phyloP scores from a whole-genome alignment of 2,888 invertebrate genomes.

The Prostheceraeus crozeri region DNA sequence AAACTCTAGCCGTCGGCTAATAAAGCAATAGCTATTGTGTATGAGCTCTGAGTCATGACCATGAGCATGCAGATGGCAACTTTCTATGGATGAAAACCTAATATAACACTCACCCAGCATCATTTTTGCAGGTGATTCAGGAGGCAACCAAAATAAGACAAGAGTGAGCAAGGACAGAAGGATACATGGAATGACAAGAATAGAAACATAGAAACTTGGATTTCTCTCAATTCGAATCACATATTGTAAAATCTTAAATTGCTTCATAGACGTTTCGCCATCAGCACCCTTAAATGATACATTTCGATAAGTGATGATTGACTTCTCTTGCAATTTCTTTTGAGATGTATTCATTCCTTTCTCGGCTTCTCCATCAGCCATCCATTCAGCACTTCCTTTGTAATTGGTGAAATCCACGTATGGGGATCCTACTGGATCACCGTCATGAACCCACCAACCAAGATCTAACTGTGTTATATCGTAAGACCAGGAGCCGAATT shows the following conservation, averaged over 20 bases:
- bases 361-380: slow-evolving; percentile 30
- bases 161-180: slow-evolving; percentile 55
- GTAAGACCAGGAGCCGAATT: slow-evolving; percentile 32
- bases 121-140: slow-evolving; percentile 57
- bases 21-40: too few species aligned
- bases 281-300: too few species aligned
- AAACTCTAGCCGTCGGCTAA: too few species aligned
- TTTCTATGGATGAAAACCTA: too few species aligned
- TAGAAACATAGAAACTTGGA: slow-evolving; percentile 52
- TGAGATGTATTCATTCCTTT: neutral
- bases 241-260: neutral
- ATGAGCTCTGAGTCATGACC: too few species aligned
- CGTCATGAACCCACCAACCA: neutral
- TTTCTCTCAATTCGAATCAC: slow-evolving; percentile 12
- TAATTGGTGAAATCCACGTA: slow-evolving; percentile 37
- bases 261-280: neutral
- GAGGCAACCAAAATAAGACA: slow-evolving; percentile 57
- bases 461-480: slow-evolving; percentile 13
- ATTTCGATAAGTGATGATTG: too few species aligned
- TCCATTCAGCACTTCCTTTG: slow-evolving; percentile 35
- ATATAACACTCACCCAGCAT: slow-evolving; percentile 53
- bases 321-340: too few species aligned
- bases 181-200: slow-evolving; percentile 56
- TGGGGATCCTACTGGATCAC: neutral
- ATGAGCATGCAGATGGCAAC: too few species aligned